phyloP scores from a whole-genome alignment of 2,888 invertebrate genomes.

The Netelia fuscicornis region DNA sequence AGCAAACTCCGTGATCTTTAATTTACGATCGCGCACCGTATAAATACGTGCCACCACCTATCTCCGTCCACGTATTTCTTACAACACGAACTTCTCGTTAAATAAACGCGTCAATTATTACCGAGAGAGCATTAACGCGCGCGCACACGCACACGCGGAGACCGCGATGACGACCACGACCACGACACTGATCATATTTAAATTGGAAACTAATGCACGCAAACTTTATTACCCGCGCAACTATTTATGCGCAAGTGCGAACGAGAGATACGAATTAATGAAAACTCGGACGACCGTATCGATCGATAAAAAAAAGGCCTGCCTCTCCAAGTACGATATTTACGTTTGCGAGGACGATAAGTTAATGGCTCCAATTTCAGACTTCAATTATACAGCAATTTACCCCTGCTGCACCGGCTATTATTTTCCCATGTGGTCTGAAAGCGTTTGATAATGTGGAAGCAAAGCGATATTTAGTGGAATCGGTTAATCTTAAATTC shows the following conservation, averaged over 20 bases:
- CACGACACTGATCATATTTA: neutral
- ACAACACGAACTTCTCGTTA: neutral
- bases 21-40: constrained; percentile 45
- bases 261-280: constrained; percentile 50
- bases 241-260: constrained; percentile 34
- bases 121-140: neutral
- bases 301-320: constrained; percentile 45
- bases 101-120: constrained; percentile 23
- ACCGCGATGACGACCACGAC: no score
- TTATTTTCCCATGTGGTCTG: constrained; percentile 49
- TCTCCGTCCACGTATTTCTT: neutral
- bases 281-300: constrained; percentile 40
- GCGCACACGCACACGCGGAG: neutral
- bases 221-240: constrained; percentile 45
- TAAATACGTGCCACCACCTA: neutral
- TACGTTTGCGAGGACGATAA: constrained; percentile 50
- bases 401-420: neutral
- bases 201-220: neutral
- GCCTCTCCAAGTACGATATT: constrained; percentile 28
- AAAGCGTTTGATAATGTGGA: constrained; percentile 28
- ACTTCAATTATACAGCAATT: constrained; percentile 51
- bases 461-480: constrained; percentile 56
- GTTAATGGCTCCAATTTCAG: constrained; percentile 57
- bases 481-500: constrained; percentile 64
- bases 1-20: constrained; percentile 27